Percentiles rank a stretch among this genome's conserved stretches.
These are phyloP conservation scores for Prietella phreatophila DNA, from an alignment of 2,113 vertebrate genomes.

Conservation along the genomic window DNA sequence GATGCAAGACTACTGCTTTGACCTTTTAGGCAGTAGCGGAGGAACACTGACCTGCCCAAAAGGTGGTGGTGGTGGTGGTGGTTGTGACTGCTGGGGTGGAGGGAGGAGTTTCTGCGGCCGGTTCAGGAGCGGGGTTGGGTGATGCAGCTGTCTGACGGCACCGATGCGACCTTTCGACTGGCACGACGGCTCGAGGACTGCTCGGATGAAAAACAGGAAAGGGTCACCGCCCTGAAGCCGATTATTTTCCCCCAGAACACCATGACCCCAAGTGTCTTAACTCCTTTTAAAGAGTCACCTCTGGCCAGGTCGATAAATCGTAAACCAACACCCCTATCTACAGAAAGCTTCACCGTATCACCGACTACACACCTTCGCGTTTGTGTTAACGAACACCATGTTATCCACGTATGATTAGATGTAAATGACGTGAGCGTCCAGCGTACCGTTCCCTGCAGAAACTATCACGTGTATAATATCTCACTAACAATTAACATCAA, in stretches of 20 bases:
- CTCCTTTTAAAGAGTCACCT: neutral
- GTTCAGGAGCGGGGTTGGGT: conserved; percentile 76
- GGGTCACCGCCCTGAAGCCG: neutral
- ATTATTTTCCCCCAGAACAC: neutral
- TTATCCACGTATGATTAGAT: neutral
- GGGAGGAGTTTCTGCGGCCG: conserved; percentile 85
- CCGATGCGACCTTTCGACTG: conserved; percentile 82
- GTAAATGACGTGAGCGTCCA: neutral
- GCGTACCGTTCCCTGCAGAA: neutral
- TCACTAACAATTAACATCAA: no score
- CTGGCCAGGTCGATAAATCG: neutral
- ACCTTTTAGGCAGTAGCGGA: neutral
- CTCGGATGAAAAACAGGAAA: conserved; percentile 19
- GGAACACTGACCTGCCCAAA: conserved; percentile 84
- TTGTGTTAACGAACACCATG: no score
- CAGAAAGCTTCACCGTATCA: neutral
- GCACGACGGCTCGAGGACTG: conserved; percentile 75
- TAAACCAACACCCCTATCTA: neutral
- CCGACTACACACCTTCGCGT: neutral
- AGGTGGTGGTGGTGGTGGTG: conserved; percentile 81
- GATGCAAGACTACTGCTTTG: neutral
- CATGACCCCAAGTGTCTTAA: neutral
- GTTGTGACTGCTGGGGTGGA: conserved; percentile 72
- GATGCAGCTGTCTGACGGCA: conserved; percentile 79
- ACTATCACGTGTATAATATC: neutral